Percentiles rank a stretch among this genome's conserved stretches.
phyloP scores from a whole-genome alignment of 2,888 invertebrate species.

The Panorpa germanica region DNA sequence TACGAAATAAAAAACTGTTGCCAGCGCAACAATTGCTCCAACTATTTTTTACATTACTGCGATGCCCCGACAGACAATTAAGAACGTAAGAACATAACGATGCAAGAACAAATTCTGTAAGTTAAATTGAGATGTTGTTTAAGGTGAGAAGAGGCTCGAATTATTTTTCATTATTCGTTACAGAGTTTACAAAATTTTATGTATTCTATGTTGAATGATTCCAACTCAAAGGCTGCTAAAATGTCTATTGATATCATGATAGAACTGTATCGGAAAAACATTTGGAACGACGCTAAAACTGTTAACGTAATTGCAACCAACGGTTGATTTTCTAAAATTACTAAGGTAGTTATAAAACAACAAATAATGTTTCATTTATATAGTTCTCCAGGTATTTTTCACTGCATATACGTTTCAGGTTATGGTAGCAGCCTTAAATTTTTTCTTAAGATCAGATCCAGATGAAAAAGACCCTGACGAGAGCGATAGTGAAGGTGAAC shows the following conservation, averaged over 20 bases:
- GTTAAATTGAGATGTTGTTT: slow-evolving; percentile 10
- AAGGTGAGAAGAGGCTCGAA: neutral
- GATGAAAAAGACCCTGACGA: slow-evolving; percentile 49
- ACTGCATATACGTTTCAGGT: no score
- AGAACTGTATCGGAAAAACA: slow-evolving; percentile 83
- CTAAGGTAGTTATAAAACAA: no score
- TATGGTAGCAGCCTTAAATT: slow-evolving; percentile 83
- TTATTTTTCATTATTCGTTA: slow-evolving; percentile 12
- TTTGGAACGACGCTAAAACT: slow-evolving; percentile 96
- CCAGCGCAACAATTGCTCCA: slow-evolving; percentile 73
- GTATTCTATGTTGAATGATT: slow-evolving; percentile 81
- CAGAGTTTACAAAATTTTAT: slow-evolving; percentile 86
- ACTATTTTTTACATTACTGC: slow-evolving; percentile 77
- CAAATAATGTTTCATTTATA: no score
- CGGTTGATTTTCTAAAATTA: slow-evolving; percentile 87
- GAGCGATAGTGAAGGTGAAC: slow-evolving; percentile 51
- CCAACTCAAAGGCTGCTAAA: slow-evolving; percentile 76
- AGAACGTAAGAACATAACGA: slow-evolving; percentile 88
- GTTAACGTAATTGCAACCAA: slow-evolving; percentile 91
- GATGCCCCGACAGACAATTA: slow-evolving; percentile 78
- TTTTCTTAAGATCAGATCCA: slow-evolving; percentile 77
- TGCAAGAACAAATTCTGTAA: slow-evolving; percentile 64
- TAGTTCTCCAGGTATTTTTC: no score
- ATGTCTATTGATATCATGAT: slow-evolving; percentile 89
- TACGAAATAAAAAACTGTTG: slow-evolving; percentile 82